Conservation (phyloP, 2,888 invertebrate genomes). For the Polydrusus cervinus region DNA sequence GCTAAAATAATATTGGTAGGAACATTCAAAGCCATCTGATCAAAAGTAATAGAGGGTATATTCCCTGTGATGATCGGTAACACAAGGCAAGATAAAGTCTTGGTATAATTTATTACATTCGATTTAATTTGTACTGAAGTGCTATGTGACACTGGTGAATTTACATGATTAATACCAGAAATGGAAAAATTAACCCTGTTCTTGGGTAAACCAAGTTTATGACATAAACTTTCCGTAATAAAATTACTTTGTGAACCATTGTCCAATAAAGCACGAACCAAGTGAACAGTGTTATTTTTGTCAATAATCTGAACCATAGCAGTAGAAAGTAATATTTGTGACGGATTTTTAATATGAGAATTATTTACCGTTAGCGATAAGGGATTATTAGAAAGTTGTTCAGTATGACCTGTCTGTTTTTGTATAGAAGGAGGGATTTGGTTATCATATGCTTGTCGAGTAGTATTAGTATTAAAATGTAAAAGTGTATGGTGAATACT, state of each 20-base stretch:
- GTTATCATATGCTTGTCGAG: background rate
- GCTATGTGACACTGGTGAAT: background rate
- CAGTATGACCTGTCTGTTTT: background rate
- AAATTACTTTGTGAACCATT: constrained; percentile 42
- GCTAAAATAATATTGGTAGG: constrained; percentile 44
- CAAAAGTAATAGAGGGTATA: constrained; percentile 29
- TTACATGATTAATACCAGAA: constrained; percentile 29
- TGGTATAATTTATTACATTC: background rate
- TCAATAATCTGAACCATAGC: constrained; percentile 36
- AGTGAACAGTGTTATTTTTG: background rate
- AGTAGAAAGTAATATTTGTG: constrained; percentile 37
- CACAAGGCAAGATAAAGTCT: constrained; percentile 24
- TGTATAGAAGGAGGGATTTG: background rate
- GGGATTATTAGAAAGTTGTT: background rate
- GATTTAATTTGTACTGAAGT: constrained; percentile 21
- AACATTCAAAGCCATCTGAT: constrained; percentile 22
- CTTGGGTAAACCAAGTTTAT: constrained; percentile 2
- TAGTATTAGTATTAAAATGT: constrained; percentile 26
- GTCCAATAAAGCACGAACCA: constrained; percentile 33
- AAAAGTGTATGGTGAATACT: constrained; percentile 44
- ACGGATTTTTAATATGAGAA: background rate
- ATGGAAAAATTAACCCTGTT: constrained; percentile 8
- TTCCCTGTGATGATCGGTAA: constrained; percentile 33
- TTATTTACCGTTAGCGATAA: background rate
- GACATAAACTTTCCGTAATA: constrained; percentile 26